Evolutionary conservation across 2,888 invertebrate species (phyloP).

Genomic region (Pandemis heparana): DNA sequence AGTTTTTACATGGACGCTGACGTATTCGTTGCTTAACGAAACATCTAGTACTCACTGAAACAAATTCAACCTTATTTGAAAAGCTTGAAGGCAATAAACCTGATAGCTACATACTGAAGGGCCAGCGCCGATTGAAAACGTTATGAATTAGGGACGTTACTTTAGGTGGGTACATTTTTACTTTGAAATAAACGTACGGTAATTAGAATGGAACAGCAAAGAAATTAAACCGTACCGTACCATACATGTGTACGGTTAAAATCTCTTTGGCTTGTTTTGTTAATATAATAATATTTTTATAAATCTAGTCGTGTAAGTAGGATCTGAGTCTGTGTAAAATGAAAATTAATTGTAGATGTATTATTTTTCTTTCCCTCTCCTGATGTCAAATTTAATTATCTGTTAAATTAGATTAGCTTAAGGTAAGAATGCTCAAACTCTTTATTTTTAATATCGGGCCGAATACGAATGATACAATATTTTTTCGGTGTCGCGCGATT

Average conservation of each 20-base stretch:
- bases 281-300: slow-evolving; percentile 54
- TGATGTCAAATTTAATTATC: neutral
- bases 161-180: slow-evolving; percentile 57
- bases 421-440: neutral
- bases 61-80: slow-evolving; percentile 59
- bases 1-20: slow-evolving; percentile 71
- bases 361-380: neutral
- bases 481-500: neutral
- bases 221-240: slow-evolving; percentile 63
- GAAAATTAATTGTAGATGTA: slow-evolving; percentile 9
- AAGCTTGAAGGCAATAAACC: slow-evolving; percentile 62
- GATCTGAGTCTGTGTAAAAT: slow-evolving; percentile 7
- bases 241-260: slow-evolving; percentile 50
- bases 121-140: slow-evolving; percentile 61
- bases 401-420: neutral
- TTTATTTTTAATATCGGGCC: neutral
- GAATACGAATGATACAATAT: neutral
- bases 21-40: slow-evolving; percentile 53
- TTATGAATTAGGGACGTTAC: slow-evolving; percentile 48
- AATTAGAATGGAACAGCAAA: slow-evolving; percentile 55
- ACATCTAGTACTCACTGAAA: slow-evolving; percentile 52
- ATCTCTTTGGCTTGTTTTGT: slow-evolving; percentile 51
- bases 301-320: slow-evolving; percentile 53
- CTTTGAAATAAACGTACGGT: slow-evolving; percentile 51
- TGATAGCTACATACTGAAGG: slow-evolving; percentile 44